These are phyloP conservation scores for Haliaeetus leucogaster DNA, from an alignment of 2,113 vertebrate genomes.

Conservation along the genomic window DNA sequence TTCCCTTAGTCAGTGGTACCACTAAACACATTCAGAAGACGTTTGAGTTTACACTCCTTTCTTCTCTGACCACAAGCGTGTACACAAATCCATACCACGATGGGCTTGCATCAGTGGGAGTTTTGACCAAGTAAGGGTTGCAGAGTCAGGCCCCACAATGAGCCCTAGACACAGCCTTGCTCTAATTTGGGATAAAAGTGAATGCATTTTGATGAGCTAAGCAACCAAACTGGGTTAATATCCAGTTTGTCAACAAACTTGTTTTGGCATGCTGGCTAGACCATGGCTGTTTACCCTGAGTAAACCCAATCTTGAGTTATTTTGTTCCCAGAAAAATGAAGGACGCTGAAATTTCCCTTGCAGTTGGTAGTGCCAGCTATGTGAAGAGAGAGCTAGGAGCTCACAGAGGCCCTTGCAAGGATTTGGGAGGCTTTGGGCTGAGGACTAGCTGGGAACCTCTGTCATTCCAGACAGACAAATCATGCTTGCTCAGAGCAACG, in stretches of 20 bases:
- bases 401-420: neutral
- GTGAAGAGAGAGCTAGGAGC: neutral
- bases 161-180: neutral
- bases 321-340: neutral
- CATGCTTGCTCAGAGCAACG: neutral
- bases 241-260: conserved; percentile 52
- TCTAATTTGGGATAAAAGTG: conserved; percentile 26
- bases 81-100: neutral
- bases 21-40: neutral
- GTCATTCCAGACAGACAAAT: neutral
- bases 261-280: conserved; percentile 11
- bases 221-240: conserved; percentile 46
- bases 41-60: neutral
- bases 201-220: conserved; percentile 29
- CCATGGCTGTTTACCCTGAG: neutral
- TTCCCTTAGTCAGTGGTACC: neutral
- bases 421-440: neutral
- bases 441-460: neutral
- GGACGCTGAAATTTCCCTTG: neutral
- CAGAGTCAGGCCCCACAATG: neutral
- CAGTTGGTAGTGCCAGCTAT: neutral
- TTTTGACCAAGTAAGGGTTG: neutral
- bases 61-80: neutral
- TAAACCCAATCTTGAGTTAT: neutral
- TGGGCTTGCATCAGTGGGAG: neutral